Base-by-base conservation (phyloP, 2,888 invertebrate genomes). In the Eupithecia centaureata region DNA sequence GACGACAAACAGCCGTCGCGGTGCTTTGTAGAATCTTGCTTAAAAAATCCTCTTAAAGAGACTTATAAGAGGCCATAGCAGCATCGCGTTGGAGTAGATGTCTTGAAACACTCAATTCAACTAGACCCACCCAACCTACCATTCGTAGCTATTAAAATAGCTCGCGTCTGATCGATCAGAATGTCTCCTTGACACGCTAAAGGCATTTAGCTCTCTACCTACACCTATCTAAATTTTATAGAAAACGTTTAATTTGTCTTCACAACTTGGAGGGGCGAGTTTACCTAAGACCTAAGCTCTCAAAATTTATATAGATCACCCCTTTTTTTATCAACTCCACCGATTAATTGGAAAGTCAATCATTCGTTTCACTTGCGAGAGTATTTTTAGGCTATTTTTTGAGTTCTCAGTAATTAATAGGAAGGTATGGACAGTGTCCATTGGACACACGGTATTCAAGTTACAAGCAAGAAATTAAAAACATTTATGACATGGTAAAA, bases 401-500 rank as follows among this genome's bases (percentile, higher is more conserved):
- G 13, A 30, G 32, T 57, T 42, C n/a, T 42, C 38, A 38, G 22
- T 22, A 61, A 33, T 56, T 56, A 5, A n/a, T 35, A 35, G 33
- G 33, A 13, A 35, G 33, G 15, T 5, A 15, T 38, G 15, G 38
- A 18, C 12, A 35, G 33, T 59, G 54, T 60, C n/a, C n/a, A n/a
- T n/a, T n/a, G n/a, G n/a, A n/a, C n/a, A n/a, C n/a, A n/a, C n/a
- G n/a, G 61, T 68, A 38, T 42, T 63, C 27, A 65, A 67, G 51
- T 60, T 54, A 61, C 35, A 59, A 68, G 56, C 68, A 70, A 71
- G 54, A 65, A 61, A 71, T 63, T 51, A 65, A 69, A 71, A 74
- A 71, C 52, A 74, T 68, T 67, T 70, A 73, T 70, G 64, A 61
- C 59, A 60, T 47, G 51, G 62, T 63, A 73, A 70, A 72, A 73